Evolutionary conservation across 2,888 invertebrate species (phyloP), one percentile per base, ranked within the genome.

Genomic region (Eristalinus sepulchralis): DNA sequence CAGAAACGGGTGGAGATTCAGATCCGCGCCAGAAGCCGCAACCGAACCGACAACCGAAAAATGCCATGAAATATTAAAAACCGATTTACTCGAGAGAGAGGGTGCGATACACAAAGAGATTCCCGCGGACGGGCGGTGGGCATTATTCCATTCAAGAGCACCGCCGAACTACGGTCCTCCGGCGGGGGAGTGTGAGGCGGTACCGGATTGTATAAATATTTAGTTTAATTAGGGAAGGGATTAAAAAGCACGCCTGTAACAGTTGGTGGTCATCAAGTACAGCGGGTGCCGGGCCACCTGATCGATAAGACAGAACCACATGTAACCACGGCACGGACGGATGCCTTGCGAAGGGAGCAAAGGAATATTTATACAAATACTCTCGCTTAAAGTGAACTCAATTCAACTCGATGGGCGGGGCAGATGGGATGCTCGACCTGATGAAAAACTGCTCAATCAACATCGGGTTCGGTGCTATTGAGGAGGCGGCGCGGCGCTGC

Each of bases 391-490:
- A 81, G 63, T 60, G 77, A 81, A 81, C 53, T 73, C 70, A 10
- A 78, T 66, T 66, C 47, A 62, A 78, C n/a, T 66, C 59, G 53
- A 33, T 72, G 64, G 73, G 77, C 39, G 64, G 63, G 57, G 55
- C 34, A 13, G 31, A 70, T 59, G 47, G 36, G 68, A 70, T 66
- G 66, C 73, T 70, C 72, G 39, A 59, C 36, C 36, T 78, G 78
- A 76, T 83, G 80, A 83, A 83, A 79, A 83, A 79, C 66, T 79
- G 68, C 80, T 87, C 87, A 87, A 83, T 83, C 83, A 87, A 72
- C 87, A 87, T 83, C 79, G 80, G 75, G 66, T 79, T n/a, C 64
- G 39, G 63, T 55, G 36, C 36, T 67, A 55, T 75, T 55, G 55
- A 68, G 36, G 17, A 62, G 60, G 66, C 71, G 39, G 22, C 70